Evolutionary conservation across 2,888 invertebrate species (phyloP), one percentile per base, ranked within the genome.

Genomic region (Cosmia pyralina): DNA sequence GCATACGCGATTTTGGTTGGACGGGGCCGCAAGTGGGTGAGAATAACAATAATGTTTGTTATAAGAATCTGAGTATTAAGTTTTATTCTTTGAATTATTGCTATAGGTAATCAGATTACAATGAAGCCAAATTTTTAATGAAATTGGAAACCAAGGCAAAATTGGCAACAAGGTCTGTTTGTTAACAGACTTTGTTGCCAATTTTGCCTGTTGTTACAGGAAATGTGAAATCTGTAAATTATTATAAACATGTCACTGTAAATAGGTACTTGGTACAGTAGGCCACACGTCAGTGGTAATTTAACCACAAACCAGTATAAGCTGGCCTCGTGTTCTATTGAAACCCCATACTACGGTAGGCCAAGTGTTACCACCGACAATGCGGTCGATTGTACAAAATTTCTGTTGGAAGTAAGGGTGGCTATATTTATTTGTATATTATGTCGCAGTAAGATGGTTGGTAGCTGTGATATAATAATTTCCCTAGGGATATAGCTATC

Each of bases 1-100:
- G 81, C 69, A 58, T 82, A 64, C 63, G 10, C 58, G 15, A 63
- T 63, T 62, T 81, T 4, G n/a, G 28, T n/a, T 63, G 55, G 46
- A 52, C 63, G 68, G 69, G 60, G 66, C 19, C 46, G 67, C 59
- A 64, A 63, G 72, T 73, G 38, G 58, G 34, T 67, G 19, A 44
- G 55, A 55, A 73, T 71, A 66, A 59, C 38, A 22, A 71, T 73
- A 34, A 15, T 69, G 67, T 83, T 69, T 38, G 19, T 44, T 44
- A 8, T 52, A 3, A 55, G n/a, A 44, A 67, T 66, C 11, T 38
- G 10, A n/a, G 19, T 5, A 15, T 5, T 58, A n/a, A n/a, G n/a
- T 69, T 22, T 68, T 62, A n/a, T 48, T 41, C 10, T 22, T 44
- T 13, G 4, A 28, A 62, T 50, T 67, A 62, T 50, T 67, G 46